Evolutionary conservation across 2,113 vertebrate species (phyloP).

Genomic region (Hypanus sabinus): DNA sequence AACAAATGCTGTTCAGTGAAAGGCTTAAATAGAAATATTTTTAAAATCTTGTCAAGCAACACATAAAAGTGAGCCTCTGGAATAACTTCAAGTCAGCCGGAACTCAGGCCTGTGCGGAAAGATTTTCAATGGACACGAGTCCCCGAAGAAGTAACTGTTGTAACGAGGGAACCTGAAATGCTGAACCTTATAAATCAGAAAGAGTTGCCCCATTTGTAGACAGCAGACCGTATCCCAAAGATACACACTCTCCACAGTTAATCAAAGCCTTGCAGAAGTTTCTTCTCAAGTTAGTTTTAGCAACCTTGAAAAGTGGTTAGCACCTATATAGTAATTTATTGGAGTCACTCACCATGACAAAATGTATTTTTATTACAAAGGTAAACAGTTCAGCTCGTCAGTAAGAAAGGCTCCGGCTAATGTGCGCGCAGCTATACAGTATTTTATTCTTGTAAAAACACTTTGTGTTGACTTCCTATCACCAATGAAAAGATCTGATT

Average conservation of each 20-base stretch:
- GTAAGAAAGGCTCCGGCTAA: not conserved
- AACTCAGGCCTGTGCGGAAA: not conserved
- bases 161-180: not conserved
- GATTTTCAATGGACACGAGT: not conserved
- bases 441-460: constrained; percentile 35
- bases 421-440: not conserved
- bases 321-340: constrained; percentile 31
- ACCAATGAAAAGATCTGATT: constrained; percentile 14
- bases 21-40: constrained; percentile 19
- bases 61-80: not conserved
- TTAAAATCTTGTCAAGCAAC: constrained; percentile 15
- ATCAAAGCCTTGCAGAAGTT: constrained; percentile 1
- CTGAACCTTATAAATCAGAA: constrained; percentile 31
- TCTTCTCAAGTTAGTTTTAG: constrained; percentile 1
- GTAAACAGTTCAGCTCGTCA: constrained; percentile 5
- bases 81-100: constrained; percentile 25
- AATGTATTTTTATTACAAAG: constrained; percentile 35
- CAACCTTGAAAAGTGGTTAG: constrained; percentile 22
- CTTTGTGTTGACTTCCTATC: constrained; percentile 4
- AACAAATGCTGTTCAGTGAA: constrained; percentile 26
- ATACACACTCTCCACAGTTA: not conserved
- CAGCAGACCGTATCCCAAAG: not conserved
- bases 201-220: constrained; percentile 15
- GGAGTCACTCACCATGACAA: constrained; percentile 9
- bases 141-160: not conserved